phyloP scores from a whole-genome alignment of 2,113 vertebrate genomes.

The Leiothrix lutea region DNA sequence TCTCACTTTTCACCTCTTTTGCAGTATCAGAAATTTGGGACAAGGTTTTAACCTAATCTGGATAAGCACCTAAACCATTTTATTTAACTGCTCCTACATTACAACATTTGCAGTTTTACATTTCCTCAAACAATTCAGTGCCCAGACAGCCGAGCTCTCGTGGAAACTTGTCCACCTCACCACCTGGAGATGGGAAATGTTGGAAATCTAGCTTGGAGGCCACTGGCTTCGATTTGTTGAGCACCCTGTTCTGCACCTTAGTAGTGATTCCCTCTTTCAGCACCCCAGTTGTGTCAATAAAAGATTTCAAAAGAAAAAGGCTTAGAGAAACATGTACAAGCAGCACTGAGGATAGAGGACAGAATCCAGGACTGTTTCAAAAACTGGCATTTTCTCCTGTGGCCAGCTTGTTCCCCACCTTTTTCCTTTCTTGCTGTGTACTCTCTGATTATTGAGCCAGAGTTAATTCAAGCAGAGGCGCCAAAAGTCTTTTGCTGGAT shows the following conservation, averaged over 20 bases:
- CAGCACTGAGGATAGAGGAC: not conserved
- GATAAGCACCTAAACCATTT: not conserved
- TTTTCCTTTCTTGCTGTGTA: not conserved
- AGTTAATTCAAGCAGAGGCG: not conserved
- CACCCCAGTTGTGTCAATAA: not conserved
- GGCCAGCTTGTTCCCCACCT: not conserved
- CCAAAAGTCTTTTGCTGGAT: not conserved
- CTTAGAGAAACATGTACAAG: fast-evolving
- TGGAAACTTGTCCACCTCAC: not conserved
- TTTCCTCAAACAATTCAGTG: not conserved
- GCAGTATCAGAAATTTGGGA: not conserved
- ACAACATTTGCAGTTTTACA: not conserved
- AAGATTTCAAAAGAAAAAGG: not conserved
- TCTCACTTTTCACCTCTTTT: not conserved
- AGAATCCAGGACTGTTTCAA: not conserved
- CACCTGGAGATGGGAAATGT: not conserved
- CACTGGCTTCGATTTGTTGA: not conserved
- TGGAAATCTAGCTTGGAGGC: not conserved
- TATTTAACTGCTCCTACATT: not conserved
- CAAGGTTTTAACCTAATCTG: not conserved
- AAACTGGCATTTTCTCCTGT: not conserved
- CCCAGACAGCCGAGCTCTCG: fast-evolving
- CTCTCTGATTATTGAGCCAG: not conserved
- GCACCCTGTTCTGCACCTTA: not conserved
- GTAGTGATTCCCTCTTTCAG: not conserved